Conservation (phyloP, 2,113 vertebrate genomes). For the Lophotis ruficrista region DNA sequence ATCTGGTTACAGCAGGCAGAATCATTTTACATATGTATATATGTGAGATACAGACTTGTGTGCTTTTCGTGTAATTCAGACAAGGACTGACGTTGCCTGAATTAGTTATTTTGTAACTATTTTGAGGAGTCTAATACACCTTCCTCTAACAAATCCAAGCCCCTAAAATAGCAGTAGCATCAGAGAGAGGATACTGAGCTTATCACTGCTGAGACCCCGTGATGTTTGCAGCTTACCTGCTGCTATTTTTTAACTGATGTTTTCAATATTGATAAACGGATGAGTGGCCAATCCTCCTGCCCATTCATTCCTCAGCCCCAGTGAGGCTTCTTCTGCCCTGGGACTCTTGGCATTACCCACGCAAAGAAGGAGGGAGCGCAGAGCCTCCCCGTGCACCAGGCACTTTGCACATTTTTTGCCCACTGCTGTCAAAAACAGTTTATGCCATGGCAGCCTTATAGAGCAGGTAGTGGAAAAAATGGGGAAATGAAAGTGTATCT, state of each 20-base stretch:
- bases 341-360: neutral
- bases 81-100: neutral
- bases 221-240: neutral
- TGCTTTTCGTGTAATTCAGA: neutral
- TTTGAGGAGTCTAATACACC: neutral
- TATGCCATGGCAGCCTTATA: neutral
- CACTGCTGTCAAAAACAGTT: neutral
- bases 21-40: conserved; percentile 21
- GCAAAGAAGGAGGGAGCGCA: neutral
- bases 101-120: neutral
- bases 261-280: neutral
- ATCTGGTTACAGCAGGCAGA: conserved; percentile 51
- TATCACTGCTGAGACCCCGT: neutral
- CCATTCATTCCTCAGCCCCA: neutral
- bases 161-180: neutral
- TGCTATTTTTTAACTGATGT: neutral
- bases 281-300: neutral
- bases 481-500: neutral
- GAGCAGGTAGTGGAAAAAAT: neutral
- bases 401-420: neutral
- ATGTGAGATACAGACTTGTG: neutral
- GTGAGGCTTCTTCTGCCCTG: neutral
- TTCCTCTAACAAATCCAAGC: neutral
- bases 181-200: neutral
- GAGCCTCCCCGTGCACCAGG: neutral